Conservation (phyloP, 2,797 vertebrate genomes). For the Saxicola maurus region DNA sequence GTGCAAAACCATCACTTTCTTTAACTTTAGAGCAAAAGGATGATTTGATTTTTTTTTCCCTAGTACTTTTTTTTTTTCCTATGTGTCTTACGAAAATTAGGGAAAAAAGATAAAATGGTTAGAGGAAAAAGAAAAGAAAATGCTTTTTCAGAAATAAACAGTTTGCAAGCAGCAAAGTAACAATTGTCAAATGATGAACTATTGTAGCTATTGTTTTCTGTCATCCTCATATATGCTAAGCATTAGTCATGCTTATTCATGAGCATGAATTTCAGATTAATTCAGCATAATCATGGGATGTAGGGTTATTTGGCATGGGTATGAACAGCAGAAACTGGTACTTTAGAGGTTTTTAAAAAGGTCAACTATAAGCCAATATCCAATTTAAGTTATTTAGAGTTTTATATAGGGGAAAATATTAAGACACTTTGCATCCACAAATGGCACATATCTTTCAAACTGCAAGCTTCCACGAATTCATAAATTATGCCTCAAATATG, state of each 20-base stretch:
- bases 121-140: neutral
- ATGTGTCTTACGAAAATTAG: accelerated
- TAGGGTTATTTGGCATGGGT: neutral
- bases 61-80: accelerated
- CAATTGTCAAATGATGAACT: neutral
- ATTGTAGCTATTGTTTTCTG: neutral
- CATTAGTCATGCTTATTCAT: neutral
- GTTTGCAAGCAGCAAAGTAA: neutral
- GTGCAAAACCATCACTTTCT: neutral
- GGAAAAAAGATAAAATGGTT: neutral
- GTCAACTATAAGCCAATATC: neutral
- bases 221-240: neutral
- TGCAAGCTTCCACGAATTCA: neutral
- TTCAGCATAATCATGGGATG: neutral
- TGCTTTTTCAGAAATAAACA: neutral
- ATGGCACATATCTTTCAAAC: neutral
- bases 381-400: neutral
- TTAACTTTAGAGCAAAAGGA: neutral
- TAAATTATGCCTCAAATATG: neutral
- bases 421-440: neutral
- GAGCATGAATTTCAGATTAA: neutral
- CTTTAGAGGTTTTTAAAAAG: neutral
- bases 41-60: accelerated
- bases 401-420: neutral
- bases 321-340: neutral